Evolutionary conservation across 1,140 invertebrate species (phyloP).

Genomic region (Drosophila sp.): DNA sequence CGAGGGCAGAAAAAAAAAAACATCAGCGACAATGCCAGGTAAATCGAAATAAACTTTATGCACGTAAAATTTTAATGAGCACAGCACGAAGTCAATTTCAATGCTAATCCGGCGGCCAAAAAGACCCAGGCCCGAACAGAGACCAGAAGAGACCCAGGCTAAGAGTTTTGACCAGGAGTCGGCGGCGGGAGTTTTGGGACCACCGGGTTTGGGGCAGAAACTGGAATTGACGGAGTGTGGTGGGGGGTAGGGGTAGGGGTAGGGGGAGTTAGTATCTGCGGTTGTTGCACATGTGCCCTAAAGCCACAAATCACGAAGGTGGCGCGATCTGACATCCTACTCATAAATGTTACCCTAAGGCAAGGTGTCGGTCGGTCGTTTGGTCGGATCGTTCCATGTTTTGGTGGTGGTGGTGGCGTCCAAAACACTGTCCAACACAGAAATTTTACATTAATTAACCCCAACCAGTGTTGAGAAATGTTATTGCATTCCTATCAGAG

Average conservation of each 20-base stretch:
- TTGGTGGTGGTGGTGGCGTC: no score
- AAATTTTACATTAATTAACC: not conserved
- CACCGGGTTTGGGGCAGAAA: constrained; percentile 46
- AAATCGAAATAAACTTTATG: constrained; percentile 81
- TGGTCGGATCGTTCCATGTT: constrained; percentile 10
- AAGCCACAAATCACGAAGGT: constrained; percentile 80
- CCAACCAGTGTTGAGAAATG: not conserved
- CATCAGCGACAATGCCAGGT: constrained; percentile 44
- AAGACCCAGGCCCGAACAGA: constrained; percentile 43
- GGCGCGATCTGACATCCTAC: constrained; percentile 73
- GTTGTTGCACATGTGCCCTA: constrained; percentile 64
- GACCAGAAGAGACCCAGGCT: constrained; percentile 15
- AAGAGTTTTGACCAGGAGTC: constrained; percentile 65
- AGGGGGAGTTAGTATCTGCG: constrained; percentile 12
- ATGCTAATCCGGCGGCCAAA: constrained; percentile 78
- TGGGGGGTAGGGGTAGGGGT: not conserved
- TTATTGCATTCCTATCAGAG: no score
- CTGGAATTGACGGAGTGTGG: constrained; percentile 15
- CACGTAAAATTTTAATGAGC: constrained; percentile 82
- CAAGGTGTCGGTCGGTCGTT: constrained; percentile 59
- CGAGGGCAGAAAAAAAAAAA: constrained; percentile 25
- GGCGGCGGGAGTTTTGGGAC: constrained; percentile 35
- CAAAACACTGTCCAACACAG: constrained; percentile 11
- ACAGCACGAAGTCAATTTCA: constrained; percentile 81
- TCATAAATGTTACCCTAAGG: constrained; percentile 55